phyloP scores from a whole-genome alignment of 2,888 invertebrate genomes.

The Conomelus anceps region DNA sequence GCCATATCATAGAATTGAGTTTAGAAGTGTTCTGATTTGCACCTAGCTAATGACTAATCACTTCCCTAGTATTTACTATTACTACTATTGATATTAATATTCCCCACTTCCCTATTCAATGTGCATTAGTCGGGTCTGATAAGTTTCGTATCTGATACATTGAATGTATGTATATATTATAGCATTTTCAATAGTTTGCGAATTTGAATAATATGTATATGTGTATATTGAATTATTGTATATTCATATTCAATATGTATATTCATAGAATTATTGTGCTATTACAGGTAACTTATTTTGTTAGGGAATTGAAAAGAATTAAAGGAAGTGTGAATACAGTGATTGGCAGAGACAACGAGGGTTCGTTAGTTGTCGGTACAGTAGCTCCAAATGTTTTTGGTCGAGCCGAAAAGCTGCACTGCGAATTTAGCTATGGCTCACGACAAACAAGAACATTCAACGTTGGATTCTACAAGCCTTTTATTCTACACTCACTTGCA shows the following conservation, averaged over 20 bases:
- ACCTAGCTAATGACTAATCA: no score
- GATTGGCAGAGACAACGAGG: slow-evolving; percentile 88
- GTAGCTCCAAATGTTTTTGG: slow-evolving; percentile 79
- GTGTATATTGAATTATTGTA: background rate
- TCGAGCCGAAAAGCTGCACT: slow-evolving; percentile 73
- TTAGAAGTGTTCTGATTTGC: slow-evolving; percentile 43
- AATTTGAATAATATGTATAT: background rate
- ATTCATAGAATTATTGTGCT: slow-evolving; percentile 23
- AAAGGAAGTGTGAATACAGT: slow-evolving; percentile 80
- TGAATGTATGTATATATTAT: no score
- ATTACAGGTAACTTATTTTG: slow-evolving; percentile 73
- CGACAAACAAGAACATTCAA: slow-evolving; percentile 75
- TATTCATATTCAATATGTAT: background rate
- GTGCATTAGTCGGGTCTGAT: no score
- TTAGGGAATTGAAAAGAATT: slow-evolving; percentile 72
- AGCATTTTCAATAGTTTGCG: no score
- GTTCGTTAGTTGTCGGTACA: slow-evolving; percentile 67
- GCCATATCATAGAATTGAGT: slow-evolving; percentile 49
- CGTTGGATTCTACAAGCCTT: slow-evolving; percentile 74
- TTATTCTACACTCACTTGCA: slow-evolving; percentile 60
- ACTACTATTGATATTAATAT: no score
- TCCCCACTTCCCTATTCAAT: no score
- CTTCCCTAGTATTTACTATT: no score
- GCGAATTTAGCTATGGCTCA: slow-evolving; percentile 80
- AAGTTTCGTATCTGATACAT: no score